Base-by-base conservation (phyloP, 2,113 vertebrate species). In the Rhea pennata region DNA sequence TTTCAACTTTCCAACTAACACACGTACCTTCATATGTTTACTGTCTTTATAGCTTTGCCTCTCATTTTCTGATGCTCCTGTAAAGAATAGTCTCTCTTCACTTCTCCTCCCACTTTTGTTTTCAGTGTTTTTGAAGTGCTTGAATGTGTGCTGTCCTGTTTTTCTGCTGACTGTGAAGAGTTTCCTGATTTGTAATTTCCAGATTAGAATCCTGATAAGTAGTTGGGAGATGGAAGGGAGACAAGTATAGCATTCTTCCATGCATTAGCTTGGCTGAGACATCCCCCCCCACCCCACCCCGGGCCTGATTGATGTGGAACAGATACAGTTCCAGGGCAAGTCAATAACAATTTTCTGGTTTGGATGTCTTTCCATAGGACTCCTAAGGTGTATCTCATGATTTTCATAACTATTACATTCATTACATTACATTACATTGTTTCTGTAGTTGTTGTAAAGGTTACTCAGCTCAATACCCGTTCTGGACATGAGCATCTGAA, bases 171-270 rank as follows among this genome's bases (percentile, higher is more conserved):
- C 69, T 74, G 65, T 90, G 58, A 76, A 29, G 6, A 1, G 53
- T 61, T 93, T 87, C 27, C 36, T 91, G 84, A 87, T 92, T 90
- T 95, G 48, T 84, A 86, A 73, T 71, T 76, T 79, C 58, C 78
- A 76, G 33, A 75, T 44, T 82, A 84, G 74, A 78, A 90, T 65
- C 29, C n/a, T 23, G 5, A 0, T 75, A 84, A 86, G 65, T 79
- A 22, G 12, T 83, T 36, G 56, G 82, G 50, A 79, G 36, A 15
- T 70, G 78, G 70, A 51, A 27, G 75, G 44, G 44, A 70, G 20
- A 69, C 42, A 56, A 10, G 10, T 88, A 85, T 4, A 54, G 59
- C 90, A 93, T 82, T 40, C 26, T 82, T 69, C 33, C 1, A 0
- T 94, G 48, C 17, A 13, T 79, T 62, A 92, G 78, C 70, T 50